phyloP scores from a whole-genome alignment of 2,797 vertebrate genomes.

The Amazonetta brasiliensis region DNA sequence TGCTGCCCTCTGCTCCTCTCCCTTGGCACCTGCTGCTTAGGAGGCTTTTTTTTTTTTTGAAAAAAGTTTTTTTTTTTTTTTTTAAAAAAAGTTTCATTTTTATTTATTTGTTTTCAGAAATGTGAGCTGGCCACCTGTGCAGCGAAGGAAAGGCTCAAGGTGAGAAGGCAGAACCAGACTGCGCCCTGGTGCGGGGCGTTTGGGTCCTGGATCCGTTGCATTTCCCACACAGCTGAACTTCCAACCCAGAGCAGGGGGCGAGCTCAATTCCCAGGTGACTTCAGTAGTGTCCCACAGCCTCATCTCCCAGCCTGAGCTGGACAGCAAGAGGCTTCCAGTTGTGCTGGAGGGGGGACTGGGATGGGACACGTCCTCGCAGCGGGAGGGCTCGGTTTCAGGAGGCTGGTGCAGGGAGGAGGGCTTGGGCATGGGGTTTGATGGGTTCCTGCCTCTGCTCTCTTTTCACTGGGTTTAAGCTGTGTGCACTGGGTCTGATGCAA shows the following conservation, averaged over 20 bases:
- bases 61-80: not conserved
- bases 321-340: not conserved
- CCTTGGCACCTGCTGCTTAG: not conserved
- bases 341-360: not conserved
- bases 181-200: not conserved
- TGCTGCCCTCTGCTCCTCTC: not conserved
- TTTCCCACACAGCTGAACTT: not conserved
- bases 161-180: not conserved
- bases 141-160: not conserved
- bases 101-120: not conserved
- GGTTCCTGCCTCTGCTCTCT: not conserved
- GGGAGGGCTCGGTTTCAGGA: fast-evolving
- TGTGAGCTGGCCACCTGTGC: fast-evolving
- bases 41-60: not conserved
- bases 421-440: fast-evolving
- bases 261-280: not conserved
- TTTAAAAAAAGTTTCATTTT: too few relatives aligned
- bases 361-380: not conserved
- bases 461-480: not conserved
- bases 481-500: not conserved
- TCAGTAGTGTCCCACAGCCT: not conserved
- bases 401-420: not conserved
- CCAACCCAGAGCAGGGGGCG: not conserved
- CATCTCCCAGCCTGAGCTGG: not conserved
- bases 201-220: not conserved